phyloP scores from a whole-genome alignment of 2,113 vertebrate species.

The Onychostruthus taczanowskii region DNA sequence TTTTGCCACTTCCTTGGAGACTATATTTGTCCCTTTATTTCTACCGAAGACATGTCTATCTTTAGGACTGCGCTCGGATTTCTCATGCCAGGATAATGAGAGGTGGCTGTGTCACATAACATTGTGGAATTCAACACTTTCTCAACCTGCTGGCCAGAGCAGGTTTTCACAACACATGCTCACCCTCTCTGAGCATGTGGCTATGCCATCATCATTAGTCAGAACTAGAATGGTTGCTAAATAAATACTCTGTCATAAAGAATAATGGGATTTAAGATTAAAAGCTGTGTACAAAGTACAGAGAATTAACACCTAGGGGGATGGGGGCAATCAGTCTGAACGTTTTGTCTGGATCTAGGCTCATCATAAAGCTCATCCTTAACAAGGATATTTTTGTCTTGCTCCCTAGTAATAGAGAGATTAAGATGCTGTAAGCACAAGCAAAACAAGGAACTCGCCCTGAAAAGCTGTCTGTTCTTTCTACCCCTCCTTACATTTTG shows the following conservation, averaged over 20 bases:
- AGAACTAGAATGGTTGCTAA: conserved; percentile 9
- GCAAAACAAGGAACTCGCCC: not conserved
- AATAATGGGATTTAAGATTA: conserved; percentile 14
- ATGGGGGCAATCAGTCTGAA: not conserved
- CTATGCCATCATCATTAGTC: conserved; percentile 20
- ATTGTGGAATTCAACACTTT: conserved; percentile 2
- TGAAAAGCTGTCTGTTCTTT: not conserved
- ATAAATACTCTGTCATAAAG: conserved; percentile 19
- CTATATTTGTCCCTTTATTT: conserved; percentile 49
- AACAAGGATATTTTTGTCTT: not conserved
- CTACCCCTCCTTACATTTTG: not conserved
- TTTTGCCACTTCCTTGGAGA: not conserved
- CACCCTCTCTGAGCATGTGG: not conserved
- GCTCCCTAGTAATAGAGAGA: not conserved
- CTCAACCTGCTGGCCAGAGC: conserved; percentile 11
- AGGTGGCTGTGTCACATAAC: conserved; percentile 34
- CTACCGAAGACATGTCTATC: conserved; percentile 23
- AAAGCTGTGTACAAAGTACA: conserved; percentile 18
- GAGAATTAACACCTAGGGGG: not conserved
- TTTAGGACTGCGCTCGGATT: conserved; percentile 41
- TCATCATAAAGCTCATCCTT: not conserved
- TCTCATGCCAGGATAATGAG: conserved; percentile 44
- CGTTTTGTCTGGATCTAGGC: not conserved
- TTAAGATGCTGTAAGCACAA: not conserved
- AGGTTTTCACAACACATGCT: conserved; percentile 22